Conservation (phyloP, 1,140 invertebrate species). For the Drosophila arawakana region DNA sequence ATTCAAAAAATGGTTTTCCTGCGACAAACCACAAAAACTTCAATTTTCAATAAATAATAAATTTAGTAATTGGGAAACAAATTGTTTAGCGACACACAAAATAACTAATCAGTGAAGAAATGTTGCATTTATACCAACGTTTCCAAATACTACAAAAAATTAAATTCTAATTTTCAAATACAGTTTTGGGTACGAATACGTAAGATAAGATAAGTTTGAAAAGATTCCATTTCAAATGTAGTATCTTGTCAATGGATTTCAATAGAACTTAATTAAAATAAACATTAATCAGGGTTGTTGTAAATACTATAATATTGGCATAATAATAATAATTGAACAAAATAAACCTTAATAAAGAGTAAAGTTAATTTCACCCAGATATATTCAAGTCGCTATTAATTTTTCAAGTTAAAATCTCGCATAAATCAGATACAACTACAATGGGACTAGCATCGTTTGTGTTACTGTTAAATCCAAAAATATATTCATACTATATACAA, state of each 20-base stretch:
- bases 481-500: too few species aligned
- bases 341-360: neutral
- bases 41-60: neutral
- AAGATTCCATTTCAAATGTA: neutral
- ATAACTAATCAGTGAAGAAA: neutral
- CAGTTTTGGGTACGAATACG: neutral
- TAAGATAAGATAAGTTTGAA: neutral
- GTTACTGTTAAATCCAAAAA: too few species aligned
- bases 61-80: neutral
- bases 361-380: neutral
- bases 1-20: neutral
- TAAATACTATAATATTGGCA: neutral
- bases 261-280: neutral
- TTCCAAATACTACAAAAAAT: too few species aligned
- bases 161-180: neutral
- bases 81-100: neutral
- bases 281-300: neutral
- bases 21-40: neutral
- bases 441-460: too few species aligned
- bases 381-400: neutral
- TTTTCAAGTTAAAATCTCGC: neutral
- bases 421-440: neutral
- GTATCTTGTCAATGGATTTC: neutral
- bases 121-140: neutral
- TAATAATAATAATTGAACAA: neutral